phyloP scores from a whole-genome alignment of 2,888 invertebrate species.

The Hoplodrina ambigua region DNA sequence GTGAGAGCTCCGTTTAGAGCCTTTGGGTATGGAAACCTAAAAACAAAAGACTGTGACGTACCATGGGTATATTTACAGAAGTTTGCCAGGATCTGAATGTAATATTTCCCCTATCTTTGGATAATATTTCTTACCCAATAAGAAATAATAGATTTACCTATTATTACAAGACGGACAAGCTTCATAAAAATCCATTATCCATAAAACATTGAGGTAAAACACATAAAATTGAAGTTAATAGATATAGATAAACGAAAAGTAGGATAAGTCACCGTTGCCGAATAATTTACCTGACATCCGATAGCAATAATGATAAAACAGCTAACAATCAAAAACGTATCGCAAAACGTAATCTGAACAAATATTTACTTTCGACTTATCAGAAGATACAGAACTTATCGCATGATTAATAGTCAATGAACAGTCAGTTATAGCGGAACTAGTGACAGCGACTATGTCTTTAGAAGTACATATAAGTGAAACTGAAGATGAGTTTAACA shows the following conservation, averaged over 20 bases:
- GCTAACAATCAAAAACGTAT: conserved; percentile 27
- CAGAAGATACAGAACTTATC: conserved; percentile 62
- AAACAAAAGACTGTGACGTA: no score
- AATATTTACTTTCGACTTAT: conserved; percentile 62
- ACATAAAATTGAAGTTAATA: not conserved
- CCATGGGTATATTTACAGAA: not conserved
- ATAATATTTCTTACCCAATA: not conserved
- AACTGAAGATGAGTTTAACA: conserved; percentile 82
- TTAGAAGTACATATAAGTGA: conserved; percentile 86
- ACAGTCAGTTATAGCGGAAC: conserved; percentile 34
- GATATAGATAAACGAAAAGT: not conserved
- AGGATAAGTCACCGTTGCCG: not conserved
- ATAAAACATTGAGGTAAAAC: not conserved
- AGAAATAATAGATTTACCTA: no score
- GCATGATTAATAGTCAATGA: conserved; percentile 59
- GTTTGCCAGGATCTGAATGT: not conserved
- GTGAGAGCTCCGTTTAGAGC: no score
- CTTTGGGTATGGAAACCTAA: no score
- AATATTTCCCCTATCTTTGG: not conserved
- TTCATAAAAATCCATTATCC: not conserved
- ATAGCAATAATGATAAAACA: conserved; percentile 5
- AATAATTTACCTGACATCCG: conserved; percentile 4
- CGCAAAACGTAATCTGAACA: conserved; percentile 35
- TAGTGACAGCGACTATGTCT: conserved; percentile 75
- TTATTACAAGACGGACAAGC: not conserved